phyloP scores from a whole-genome alignment of 2,888 invertebrate species.

The Neocrepidodera transversa region DNA sequence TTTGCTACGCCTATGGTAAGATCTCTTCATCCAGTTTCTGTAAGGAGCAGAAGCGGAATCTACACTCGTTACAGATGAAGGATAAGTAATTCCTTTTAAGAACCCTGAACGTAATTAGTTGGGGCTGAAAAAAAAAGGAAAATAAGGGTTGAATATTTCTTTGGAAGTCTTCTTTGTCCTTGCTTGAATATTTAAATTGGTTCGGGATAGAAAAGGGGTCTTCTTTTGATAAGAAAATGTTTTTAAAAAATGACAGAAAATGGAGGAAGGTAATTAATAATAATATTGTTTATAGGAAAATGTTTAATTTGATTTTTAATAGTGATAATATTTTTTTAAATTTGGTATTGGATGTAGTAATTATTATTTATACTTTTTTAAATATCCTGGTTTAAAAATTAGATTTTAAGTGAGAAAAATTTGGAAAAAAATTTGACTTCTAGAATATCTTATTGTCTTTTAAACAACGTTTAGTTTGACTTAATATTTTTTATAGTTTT shows the following conservation, averaged over 20 bases:
- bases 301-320: too few relatives aligned
- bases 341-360: too few relatives aligned
- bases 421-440: too few relatives aligned
- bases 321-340: too few relatives aligned
- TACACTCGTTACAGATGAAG: conserved; percentile 57
- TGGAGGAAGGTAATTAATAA: conserved; percentile 13
- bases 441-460: too few relatives aligned
- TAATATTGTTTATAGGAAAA: background rate
- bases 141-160: conserved; percentile 66
- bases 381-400: too few relatives aligned
- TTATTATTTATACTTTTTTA: too few relatives aligned
- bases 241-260: conserved; percentile 17
- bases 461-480: too few relatives aligned
- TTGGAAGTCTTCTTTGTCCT: conserved; percentile 41
- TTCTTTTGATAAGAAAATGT: conserved; percentile 24
- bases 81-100: conserved; percentile 74
- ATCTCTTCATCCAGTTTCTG: conserved; percentile 20
- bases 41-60: conserved; percentile 32
- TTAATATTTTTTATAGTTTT: too few relatives aligned
- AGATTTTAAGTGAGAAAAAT: too few relatives aligned
- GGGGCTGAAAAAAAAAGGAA: conserved; percentile 59
- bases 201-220: conserved; percentile 23
- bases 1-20: conserved; percentile 14
- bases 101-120: conserved; percentile 75
- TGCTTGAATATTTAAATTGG: conserved; percentile 31